Evolutionary conservation across 2,797 vertebrate genomes (phyloP), one percentile per base, ranked within the genome.

Genomic region (Phrynocephalus guinanensis): DNA sequence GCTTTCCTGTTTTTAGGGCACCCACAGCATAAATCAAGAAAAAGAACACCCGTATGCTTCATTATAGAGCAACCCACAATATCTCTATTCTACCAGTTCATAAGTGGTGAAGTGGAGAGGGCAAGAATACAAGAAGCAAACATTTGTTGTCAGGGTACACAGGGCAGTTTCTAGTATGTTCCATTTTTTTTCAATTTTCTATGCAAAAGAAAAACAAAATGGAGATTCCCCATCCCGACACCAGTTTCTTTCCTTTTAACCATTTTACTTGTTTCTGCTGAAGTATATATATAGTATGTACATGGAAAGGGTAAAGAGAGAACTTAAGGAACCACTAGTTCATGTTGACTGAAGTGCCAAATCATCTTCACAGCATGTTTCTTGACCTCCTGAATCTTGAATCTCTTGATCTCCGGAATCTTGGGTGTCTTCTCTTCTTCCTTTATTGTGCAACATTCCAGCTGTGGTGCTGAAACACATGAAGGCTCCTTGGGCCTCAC

Each of bases 221-320:
- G 82, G 88, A 44, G 79, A 10, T 38, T 86, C 86, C 94, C 94
- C 90, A 89, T 95, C 95, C 52, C 52, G 6, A 56, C 52, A 6
- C 52, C 3, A 56, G 52, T 56, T 94, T 92, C 95, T 95, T 95
- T 88, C 95, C 95, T 96, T 91, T 95, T 80, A 73, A n/a, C 5
- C 15, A 60, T 48, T n/a, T 48, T 56, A 44, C 15, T 67, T 81
- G 68, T 82, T 87, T 82, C 79, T 81, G 26, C 38, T 52, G 52
- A 56, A 56, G 52, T 56, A 56, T 56, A 56, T 44, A 44, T 44
- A 44, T 44, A 44, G 38, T 52, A 52, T 52, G 52, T 52, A 52
- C 11, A 52, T 52, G 77, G 50, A 79, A 52, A 56, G 20, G 28
- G 8, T 79, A 60, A 56, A n/a, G 28, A 52, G 52, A 28, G 26